Conservation (phyloP, 2,113 vertebrate species). For the Myotis davidii region DNA sequence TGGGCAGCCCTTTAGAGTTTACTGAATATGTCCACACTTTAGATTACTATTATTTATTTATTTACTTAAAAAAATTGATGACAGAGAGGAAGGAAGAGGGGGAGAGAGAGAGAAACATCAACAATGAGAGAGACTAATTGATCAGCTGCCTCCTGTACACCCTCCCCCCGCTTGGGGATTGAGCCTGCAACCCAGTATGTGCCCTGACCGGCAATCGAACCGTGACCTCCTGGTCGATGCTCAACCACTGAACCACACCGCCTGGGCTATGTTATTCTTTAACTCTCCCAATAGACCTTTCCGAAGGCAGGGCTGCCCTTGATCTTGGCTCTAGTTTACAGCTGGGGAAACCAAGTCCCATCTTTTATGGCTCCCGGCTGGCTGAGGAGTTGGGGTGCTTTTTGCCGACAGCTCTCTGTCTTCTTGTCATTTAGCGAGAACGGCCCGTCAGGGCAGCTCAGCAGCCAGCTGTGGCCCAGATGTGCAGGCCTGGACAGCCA, state of each 20-base stretch:
- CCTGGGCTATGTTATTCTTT: neutral
- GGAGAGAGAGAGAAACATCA: no score
- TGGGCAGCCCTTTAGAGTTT: neutral
- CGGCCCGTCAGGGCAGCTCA: neutral
- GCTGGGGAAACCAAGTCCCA: neutral
- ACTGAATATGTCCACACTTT: neutral
- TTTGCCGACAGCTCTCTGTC: neutral
- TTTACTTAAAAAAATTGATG: no score
- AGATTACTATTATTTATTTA: no score
- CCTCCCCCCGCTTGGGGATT: no score
- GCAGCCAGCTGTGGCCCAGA: constrained; percentile 70
- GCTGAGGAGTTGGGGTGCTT: neutral
- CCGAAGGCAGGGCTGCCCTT: neutral
- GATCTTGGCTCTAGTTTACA: neutral
- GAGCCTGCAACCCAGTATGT: no score
- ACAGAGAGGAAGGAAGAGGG: no score
- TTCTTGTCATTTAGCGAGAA: neutral
- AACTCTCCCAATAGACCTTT: neutral
- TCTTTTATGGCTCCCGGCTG: neutral
- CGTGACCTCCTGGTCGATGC: no score
- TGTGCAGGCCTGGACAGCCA: constrained; percentile 40
- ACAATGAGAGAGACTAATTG: no score
- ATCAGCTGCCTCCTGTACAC: no score
- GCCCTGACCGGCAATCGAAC: no score
- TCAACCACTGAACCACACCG: no score